Percentiles rank a stretch among this genome's conserved stretches.
phyloP scores from a whole-genome alignment of 2,888 invertebrate genomes.

The Lomographa bimaculata region DNA sequence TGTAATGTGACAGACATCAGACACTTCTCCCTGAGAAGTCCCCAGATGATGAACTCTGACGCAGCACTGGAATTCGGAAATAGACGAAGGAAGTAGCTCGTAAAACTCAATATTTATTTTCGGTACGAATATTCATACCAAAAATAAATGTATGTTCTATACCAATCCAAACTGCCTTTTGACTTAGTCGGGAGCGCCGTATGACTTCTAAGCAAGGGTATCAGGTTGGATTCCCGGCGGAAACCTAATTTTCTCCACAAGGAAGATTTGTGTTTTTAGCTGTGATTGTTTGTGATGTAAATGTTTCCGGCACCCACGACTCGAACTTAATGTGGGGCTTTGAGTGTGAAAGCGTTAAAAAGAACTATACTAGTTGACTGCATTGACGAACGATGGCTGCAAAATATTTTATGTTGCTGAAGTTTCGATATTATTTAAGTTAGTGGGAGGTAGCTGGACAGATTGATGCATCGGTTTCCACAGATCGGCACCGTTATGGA shows the following conservation, averaged over 20 bases:
- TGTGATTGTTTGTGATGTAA: no score
- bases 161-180: no score
- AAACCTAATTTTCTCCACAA: no score
- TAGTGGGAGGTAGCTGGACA: constrained; percentile 30
- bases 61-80: constrained; percentile 29
- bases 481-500: constrained; percentile 19
- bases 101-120: constrained; percentile 32
- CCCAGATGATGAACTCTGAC: constrained; percentile 20
- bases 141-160: constrained; percentile 22
- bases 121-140: constrained; percentile 22
- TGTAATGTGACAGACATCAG: no score
- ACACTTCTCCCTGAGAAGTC: no score
- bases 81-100: constrained; percentile 25
- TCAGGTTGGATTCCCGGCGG: no score
- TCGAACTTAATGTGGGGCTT: constrained; percentile 21
- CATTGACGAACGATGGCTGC: constrained; percentile 36
- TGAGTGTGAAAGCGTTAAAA: constrained; percentile 27
- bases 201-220: no score
- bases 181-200: no score
- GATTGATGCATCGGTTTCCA: constrained; percentile 37
- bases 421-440: neutral
- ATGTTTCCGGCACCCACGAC: no score
- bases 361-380: no score
- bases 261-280: no score
- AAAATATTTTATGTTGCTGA: neutral